Percentiles rank a stretch among this genome's conserved stretches.
Evolutionary conservation across 2,113 vertebrate species (phyloP).

Genomic region (Chloropsis hardwickii): DNA sequence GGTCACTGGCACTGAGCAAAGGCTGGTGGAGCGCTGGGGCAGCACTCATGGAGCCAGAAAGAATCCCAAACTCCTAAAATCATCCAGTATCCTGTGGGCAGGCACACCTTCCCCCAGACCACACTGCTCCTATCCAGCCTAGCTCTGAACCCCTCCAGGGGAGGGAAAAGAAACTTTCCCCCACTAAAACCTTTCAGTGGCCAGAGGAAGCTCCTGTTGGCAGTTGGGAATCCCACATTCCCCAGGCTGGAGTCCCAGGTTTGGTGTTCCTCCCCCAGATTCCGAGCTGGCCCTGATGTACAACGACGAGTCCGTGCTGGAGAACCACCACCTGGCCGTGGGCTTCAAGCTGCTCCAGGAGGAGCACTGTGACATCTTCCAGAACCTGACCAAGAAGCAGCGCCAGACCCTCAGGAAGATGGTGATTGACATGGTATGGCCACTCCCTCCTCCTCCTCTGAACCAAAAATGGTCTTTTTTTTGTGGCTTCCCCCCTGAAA

Average conservation of each 20-base stretch:
- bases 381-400: conserved; percentile 96
- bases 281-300: conserved; percentile 98
- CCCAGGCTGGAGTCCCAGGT: not conserved
- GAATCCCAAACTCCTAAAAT: not conserved
- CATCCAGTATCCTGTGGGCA: not conserved
- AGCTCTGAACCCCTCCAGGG: not conserved
- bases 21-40: not conserved
- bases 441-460: rapidly evolving
- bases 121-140: not conserved
- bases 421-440: conserved; percentile 94
- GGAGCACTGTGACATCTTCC: conserved; percentile 98
- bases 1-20: not conserved
- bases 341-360: conserved; percentile 97
- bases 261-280: conserved; percentile 71
- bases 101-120: not conserved
- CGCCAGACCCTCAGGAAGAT: conserved; percentile 91
- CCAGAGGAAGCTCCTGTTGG: not conserved
- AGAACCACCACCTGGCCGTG: conserved; percentile 97
- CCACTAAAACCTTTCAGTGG: not conserved
- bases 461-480: rapidly evolving
- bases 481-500: not conserved
- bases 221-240: not conserved
- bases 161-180: not conserved
- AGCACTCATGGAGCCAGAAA: not conserved
- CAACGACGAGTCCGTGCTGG: conserved; percentile 96